phyloP scores from a whole-genome alignment of 2,888 invertebrate genomes.

The Chelonus formosanus region DNA sequence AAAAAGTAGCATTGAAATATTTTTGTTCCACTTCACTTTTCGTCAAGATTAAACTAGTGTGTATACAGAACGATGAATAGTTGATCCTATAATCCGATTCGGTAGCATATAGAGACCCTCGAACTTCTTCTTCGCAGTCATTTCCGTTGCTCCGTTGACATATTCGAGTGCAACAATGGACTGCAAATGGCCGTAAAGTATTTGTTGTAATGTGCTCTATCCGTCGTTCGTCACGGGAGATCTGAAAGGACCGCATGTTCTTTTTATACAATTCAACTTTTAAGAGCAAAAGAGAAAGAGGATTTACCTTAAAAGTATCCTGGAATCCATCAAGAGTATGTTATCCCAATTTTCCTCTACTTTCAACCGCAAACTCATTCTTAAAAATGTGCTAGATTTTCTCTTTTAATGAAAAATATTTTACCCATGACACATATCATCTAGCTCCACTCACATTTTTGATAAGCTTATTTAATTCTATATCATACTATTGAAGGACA shows the following conservation, averaged over 20 bases:
- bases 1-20: neutral
- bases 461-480: constrained; percentile 9
- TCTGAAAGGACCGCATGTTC: constrained; percentile 40
- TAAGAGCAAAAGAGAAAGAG: constrained; percentile 16
- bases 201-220: constrained; percentile 35
- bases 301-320: constrained; percentile 35
- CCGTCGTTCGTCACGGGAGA: constrained; percentile 42
- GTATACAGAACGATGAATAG: constrained; percentile 25
- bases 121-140: neutral
- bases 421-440: neutral
- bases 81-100: constrained; percentile 63
- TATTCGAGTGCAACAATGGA: constrained; percentile 59
- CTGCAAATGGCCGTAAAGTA: constrained; percentile 46
- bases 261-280: constrained; percentile 31
- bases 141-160: constrained; percentile 53
- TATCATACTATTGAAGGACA: constrained; percentile 13
- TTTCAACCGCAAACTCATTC: constrained; percentile 34
- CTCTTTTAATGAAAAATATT: neutral
- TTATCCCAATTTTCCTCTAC: constrained; percentile 50
- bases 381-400: constrained; percentile 38
- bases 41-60: constrained; percentile 29
- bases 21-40: constrained; percentile 53
- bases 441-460: constrained; percentile 5
- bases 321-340: constrained; percentile 45
- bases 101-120: constrained; percentile 43